Evolutionary conservation across 2,797 vertebrate genomes (phyloP).

Genomic region (Acipenser transmontanus): DNA sequence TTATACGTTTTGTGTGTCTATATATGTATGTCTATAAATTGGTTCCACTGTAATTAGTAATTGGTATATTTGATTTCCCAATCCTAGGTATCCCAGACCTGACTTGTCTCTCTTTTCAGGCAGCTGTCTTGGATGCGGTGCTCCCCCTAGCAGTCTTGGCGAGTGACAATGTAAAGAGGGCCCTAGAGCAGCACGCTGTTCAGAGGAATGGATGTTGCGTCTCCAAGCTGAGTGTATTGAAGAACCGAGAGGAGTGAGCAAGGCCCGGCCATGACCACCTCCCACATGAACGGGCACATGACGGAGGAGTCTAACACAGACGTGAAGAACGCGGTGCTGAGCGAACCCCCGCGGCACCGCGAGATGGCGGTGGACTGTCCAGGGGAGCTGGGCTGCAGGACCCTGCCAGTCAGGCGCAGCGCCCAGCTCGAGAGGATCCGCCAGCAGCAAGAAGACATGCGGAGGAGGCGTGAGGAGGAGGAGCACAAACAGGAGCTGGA

Average conservation of each 20-base stretch:
- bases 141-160: no score
- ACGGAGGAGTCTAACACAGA: constrained; percentile 74
- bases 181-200: not conserved
- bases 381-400: constrained; percentile 82
- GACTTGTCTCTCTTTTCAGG: no score
- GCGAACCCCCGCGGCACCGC: constrained; percentile 74
- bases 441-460: constrained; percentile 92
- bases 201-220: constrained; percentile 35
- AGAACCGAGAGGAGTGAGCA: not conserved
- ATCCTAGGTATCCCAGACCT: no score
- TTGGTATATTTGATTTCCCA: no score
- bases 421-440: constrained; percentile 90
- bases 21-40: no score
- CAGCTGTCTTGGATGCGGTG: no score
- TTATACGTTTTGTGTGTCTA: no score
- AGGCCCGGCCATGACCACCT: constrained; percentile 75
- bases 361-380: constrained; percentile 98
- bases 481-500: constrained; percentile 85
- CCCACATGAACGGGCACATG: constrained; percentile 89
- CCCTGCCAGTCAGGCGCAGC: constrained; percentile 78
- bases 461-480: constrained; percentile 85
- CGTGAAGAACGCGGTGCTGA: constrained; percentile 61
- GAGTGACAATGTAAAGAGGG: not conserved
- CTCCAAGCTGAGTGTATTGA: constrained; percentile 24
- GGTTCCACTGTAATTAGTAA: no score